A percentile compares a stretch with the other conserved stretches of the same genome.
phyloP scores from a whole-genome alignment of 2,113 vertebrate genomes.

The Zeus faber region DNA sequence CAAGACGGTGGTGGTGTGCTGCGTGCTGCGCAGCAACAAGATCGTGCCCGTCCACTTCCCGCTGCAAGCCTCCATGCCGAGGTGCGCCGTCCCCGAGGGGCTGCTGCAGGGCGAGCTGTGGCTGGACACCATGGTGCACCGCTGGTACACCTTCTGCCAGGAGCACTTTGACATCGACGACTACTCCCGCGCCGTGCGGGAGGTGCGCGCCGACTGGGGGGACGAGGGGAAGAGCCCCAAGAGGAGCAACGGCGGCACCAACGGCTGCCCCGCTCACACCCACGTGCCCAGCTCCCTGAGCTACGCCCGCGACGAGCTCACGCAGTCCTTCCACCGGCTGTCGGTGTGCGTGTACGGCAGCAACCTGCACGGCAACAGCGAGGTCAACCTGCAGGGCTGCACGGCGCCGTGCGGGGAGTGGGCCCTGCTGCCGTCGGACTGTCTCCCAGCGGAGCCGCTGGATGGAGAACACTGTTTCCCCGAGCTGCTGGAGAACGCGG shows the following conservation, averaged over 20 bases:
- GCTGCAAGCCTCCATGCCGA: conserved; percentile 85
- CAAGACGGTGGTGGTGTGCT: conserved; percentile 95
- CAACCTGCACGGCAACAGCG: conserved; percentile 94
- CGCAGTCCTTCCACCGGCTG: conserved; percentile 95
- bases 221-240: conserved; percentile 94
- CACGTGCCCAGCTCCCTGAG: conserved; percentile 90
- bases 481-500: conserved; percentile 77
- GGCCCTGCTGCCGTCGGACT: conserved; percentile 82
- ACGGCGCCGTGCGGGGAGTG: conserved; percentile 87
- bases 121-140: conserved; percentile 89
- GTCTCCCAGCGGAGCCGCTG: conserved; percentile 78
- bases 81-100: conserved; percentile 87
- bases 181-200: conserved; percentile 92
- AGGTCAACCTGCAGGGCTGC: conserved; percentile 94
- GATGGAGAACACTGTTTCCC: conserved; percentile 88
- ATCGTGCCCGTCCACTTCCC: conserved; percentile 92
- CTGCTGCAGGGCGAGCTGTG: conserved; percentile 87
- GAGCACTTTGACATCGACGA: conserved; percentile 97
- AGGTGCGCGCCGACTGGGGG: conserved; percentile 89
- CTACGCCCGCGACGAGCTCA: conserved; percentile 92
- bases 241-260: conserved; percentile 71
- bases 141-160: conserved; percentile 91
- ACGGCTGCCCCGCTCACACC: conserved; percentile 79
- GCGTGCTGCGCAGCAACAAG: conserved; percentile 86
- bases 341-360: conserved; percentile 96